Base-by-base conservation (phyloP, 2,797 vertebrate genomes). In the Phataginus tetradactyla region DNA sequence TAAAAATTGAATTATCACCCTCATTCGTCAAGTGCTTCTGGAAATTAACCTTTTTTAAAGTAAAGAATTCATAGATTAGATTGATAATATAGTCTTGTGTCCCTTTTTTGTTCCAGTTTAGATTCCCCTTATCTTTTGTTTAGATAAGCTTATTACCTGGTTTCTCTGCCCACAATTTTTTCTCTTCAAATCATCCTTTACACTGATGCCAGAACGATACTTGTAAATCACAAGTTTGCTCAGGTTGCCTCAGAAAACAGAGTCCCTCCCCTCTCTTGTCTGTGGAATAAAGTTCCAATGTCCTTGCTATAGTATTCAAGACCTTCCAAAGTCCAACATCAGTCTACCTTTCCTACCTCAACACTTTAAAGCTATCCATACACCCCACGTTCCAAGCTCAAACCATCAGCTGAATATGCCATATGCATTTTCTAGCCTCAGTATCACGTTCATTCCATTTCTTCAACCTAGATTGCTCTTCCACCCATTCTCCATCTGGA, bases 1-100 rank as follows among this genome's bases (percentile, higher is more conserved):
- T 15, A 72, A 93, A 90, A 94, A 57, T 49, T 69, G 72, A 79
- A 90, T 69, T 72, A 69, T 64, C 20, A 81, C 18, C 13, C 17
- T 86, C 63, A 55, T 74, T 83, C 55, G 96, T 66, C 29, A 94
- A 88, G 51, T 49, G 11, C 74, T 91, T 84, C n/a, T 84, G 14
- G 21, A 87, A 92, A 86, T 15, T 32, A 90, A 18, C 29, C 25
- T 53, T 69, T 85, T 91, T 49, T 49, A 80, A 80, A 90, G 59
- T 25, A 5, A 93, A 93, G 78, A 59, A 68, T 0, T 69, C 59
- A 14, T 45, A 88, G 32, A 71, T 64, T 17, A 55, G 5, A 10
- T 27, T 61, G 61, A 81, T 72, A 71, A 90, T 69, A 77, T 27
- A 29, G 12, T 57, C 64, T 55, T 32, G 29, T 68, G 53, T 29